Base-by-base conservation (phyloP, 1,140 invertebrate species). In the Aphelenchoides fujianensis region DNA sequence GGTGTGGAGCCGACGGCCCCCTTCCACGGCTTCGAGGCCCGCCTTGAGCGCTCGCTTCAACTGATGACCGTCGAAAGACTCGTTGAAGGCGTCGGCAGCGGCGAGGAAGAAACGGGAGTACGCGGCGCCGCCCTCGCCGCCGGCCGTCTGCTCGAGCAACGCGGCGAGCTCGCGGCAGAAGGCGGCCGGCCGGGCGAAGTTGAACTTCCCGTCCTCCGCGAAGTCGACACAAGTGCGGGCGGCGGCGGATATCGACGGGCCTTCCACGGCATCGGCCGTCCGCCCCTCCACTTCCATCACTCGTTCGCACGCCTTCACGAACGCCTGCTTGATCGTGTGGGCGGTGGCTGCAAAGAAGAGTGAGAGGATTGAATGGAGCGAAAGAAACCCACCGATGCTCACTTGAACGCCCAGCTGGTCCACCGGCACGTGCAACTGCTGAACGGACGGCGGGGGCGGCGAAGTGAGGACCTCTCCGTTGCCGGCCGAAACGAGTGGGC, bases 231-330 rank as follows among this genome's bases (percentile, higher is more conserved):
- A n/a, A 73, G 75, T 5, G 71, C 71, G 75, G 32, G 35, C 75
- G 30, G 28, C 62, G 23, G 12, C 23, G 12, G n/a, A n/a, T 48
- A 48, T 48, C 23, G 23, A 48, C 23, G 70, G 9, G 30, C 9
- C n/a, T n/a, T n/a, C n/a, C n/a, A 16, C 7, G 5, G 9, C 36
- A 9, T 68, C 69, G 5, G 32, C 19, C 69, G 3, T 9, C 30
- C 2, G 48, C 78, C 81, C 76, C 74, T 85, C 84, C 27, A 83
- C 85, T 52, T 85, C 85, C 53, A 84, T 85, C 2, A 84, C 84
- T 62, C 85, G 85, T 30, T 85, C 85, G 84, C 85, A 85, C 9
- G 72, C 69, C 3, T 77, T 73, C 69, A 85, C 85, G 0, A 83
- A 84, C 37, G 7, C 23, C 55, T 5, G 7, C 7, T 85, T 81